Base-by-base conservation (phyloP, 92 coral and sea anemone species). In the Parazoanthus swiftii region DNA sequence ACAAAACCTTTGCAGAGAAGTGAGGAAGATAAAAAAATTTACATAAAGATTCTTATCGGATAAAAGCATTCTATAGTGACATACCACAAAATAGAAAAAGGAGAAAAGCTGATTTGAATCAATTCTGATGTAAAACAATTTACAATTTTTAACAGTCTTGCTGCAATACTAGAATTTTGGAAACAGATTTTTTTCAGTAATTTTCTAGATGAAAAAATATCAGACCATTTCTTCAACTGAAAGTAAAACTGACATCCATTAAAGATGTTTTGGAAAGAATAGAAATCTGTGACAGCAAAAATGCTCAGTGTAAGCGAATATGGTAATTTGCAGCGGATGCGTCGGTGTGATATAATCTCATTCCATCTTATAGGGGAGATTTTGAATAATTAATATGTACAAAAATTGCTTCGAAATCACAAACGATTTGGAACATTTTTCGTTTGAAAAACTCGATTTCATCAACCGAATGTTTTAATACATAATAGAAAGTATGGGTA, bases 331-430 rank as follows among this genome's bases (percentile, higher is more conserved):
- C 50, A 38, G 38, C 38, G 86, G 58, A 82, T 46, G 86, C 36
- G 76, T 82, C 42, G 86, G 86, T 37, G 56, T 65, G 44, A 43
- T 39, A 59, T 81, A 29, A 81, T 63, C 68, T 81, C 54, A 13
- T 81, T 44, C 38, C 37, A 79, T 79, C 82, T 39, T 4, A 29
- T 29, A 48, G 82, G n/a, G 36, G 36, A 51, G 37, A 78, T 7
- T 44, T 25, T 78, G 33, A 79, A 79, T 79, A 46, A 79, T 79
- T 79, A 48, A 79, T 1, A 79, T 29, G 38, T 79, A 79, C 25
- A 79, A 46, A 3, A 23, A 38, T 79, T 44, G 70, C 70, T 63
- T 63, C 59, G 59, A 54, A 11, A 54, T 13, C 59, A 54, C 59
- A 15, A 11, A 13, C 59, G 20, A 54, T 51, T 51, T 51, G 14